A percentile compares a stretch with the other conserved stretches of the same genome.
These are phyloP conservation scores for Sterrhoptilus dennistouni DNA, from an alignment of 2,113 vertebrate genomes.

Conservation along the genomic window DNA sequence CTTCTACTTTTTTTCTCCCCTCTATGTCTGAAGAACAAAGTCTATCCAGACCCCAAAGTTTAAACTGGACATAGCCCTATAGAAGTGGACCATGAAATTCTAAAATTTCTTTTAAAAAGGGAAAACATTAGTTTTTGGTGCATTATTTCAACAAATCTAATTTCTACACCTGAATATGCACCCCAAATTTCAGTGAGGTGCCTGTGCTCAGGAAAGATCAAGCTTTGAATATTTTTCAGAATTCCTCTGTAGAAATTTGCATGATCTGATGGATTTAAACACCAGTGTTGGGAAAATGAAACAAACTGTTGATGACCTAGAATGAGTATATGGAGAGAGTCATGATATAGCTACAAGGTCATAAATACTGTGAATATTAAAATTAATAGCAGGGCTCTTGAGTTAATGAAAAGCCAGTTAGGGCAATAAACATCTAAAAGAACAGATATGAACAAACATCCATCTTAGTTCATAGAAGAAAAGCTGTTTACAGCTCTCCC, in stretches of 20 bases:
- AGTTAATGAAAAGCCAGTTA: conserved; percentile 62
- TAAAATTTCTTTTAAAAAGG: background rate
- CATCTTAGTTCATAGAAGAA: background rate
- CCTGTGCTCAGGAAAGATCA: background rate
- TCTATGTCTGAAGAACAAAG: background rate
- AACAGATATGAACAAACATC: background rate
- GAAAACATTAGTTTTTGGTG: background rate
- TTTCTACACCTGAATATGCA: fast-evolving
- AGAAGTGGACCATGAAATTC: background rate
- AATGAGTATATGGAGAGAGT: background rate
- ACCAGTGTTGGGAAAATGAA: background rate
- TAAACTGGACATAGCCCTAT: background rate
- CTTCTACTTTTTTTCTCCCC: background rate
- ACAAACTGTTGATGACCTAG: background rate
- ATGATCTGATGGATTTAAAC: background rate
- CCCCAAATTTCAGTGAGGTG: background rate
- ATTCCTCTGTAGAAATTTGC: background rate
- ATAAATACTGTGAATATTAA: conserved; percentile 21
- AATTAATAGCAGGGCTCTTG: conserved; percentile 40
- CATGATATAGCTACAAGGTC: background rate
- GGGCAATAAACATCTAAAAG: conserved; percentile 22
- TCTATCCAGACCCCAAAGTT: background rate
- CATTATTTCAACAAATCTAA: background rate
- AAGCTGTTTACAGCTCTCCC: background rate
- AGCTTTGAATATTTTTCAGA: background rate